Percentiles rank a stretch among this genome's conserved stretches.
Evolutionary conservation across 2,113 vertebrate species (phyloP).

Genomic region (Poeciliopsis turrubarensis): DNA sequence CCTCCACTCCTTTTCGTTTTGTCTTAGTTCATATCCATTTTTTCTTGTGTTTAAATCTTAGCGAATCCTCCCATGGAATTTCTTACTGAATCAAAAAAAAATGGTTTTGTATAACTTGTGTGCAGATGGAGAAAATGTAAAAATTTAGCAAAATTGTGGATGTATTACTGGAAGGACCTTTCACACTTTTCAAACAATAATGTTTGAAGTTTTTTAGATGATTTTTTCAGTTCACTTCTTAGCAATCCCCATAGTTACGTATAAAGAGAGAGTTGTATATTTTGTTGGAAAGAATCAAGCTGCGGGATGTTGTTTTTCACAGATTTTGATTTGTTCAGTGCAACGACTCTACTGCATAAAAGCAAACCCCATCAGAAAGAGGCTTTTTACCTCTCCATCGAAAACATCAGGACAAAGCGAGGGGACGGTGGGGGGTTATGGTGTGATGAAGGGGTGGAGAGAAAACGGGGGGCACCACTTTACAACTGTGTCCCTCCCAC

Average conservation of each 20-base stretch:
- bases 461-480: conserved; percentile 58
- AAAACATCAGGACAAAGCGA: conserved; percentile 60
- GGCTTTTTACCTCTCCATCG: conserved; percentile 3
- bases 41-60: conserved; percentile 8
- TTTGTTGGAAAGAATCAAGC: conserved; percentile 40
- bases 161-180: conserved; percentile 7
- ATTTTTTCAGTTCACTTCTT: conserved; percentile 19
- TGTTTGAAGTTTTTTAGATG: neutral
- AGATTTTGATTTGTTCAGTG: neutral
- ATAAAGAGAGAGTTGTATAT: conserved; percentile 29
- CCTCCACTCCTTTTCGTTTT: conserved; percentile 23
- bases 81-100: conserved; percentile 62
- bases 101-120: conserved; percentile 1
- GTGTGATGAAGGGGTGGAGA: conserved; percentile 67
- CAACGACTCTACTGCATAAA: neutral
- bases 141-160: neutral
- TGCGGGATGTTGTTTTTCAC: conserved; percentile 39
- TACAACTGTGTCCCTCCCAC: conserved; percentile 64
- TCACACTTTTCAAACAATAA: neutral
- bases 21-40: conserved; percentile 58
- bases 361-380: conserved; percentile 3
- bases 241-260: conserved; percentile 16
- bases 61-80: conserved; percentile 24
- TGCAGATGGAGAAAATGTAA: neutral
- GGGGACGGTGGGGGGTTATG: conserved; percentile 45